Evolutionary conservation across 2,888 invertebrate genomes (phyloP).

Genomic region (Xanthia togata): DNA sequence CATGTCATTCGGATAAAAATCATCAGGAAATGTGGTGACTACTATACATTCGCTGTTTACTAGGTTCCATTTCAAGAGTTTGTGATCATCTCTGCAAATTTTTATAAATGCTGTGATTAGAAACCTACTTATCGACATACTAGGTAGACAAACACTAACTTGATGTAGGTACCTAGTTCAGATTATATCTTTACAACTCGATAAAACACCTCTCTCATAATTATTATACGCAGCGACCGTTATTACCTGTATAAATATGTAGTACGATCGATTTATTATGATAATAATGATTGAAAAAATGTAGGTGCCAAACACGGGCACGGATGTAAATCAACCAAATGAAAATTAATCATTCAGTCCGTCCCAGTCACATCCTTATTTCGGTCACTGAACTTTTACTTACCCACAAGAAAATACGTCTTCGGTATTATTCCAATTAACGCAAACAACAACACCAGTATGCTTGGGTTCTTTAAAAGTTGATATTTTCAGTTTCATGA

Average conservation of each 20-base stretch:
- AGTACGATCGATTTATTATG: not conserved
- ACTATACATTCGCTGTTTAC: slow-evolving; percentile 94
- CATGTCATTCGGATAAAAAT: slow-evolving; percentile 97
- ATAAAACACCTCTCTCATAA: not conserved
- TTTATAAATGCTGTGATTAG: not conserved
- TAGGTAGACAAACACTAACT: not conserved
- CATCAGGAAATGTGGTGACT: slow-evolving; percentile 94
- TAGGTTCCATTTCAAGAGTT: slow-evolving; percentile 96
- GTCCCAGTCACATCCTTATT: slow-evolving; percentile 11
- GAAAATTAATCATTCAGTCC: slow-evolving; percentile 5
- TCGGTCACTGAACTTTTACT: slow-evolving; percentile 62
- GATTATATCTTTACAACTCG: not conserved
- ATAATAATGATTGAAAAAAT: not conserved
- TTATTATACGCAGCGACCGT: too few relatives aligned
- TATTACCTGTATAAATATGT: too few relatives aligned
- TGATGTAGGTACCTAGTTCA: not conserved
- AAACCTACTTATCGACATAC: not conserved
- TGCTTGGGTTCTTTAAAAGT: slow-evolving; percentile 94
- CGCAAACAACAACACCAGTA: slow-evolving; percentile 95
- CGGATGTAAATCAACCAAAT: not conserved
- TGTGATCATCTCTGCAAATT: slow-evolving; percentile 96
- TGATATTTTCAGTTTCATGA: slow-evolving; percentile 96
- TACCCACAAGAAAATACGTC: slow-evolving; percentile 98
- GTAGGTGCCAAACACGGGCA: too few relatives aligned
- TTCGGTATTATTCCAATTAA: slow-evolving; percentile 98